Percentiles rank a stretch among this genome's conserved stretches.
These are phyloP conservation scores for Lepas anatifera DNA, from an alignment of 2,888 invertebrate genomes.

Conservation along the genomic window DNA sequence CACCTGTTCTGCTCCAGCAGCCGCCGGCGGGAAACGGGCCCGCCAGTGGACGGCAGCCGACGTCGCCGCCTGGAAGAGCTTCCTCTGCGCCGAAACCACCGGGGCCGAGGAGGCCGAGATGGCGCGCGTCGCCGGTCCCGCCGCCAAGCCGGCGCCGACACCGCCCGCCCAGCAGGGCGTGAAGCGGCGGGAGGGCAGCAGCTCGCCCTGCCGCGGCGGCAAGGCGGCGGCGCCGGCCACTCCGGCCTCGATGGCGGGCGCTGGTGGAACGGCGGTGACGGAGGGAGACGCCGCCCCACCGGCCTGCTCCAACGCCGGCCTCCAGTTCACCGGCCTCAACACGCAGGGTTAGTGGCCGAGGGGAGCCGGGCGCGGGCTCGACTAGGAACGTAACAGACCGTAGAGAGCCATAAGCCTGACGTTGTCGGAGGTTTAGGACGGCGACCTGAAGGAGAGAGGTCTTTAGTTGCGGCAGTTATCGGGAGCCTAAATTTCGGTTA, in stretches of 20 bases:
- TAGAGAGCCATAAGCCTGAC: too few relatives aligned
- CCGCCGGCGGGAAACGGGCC: not conserved
- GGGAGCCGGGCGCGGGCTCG: too few relatives aligned
- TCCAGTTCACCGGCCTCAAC: conserved; percentile 11
- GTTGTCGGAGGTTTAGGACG: too few relatives aligned
- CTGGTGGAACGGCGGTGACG: not conserved
- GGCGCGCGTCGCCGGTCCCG: not conserved
- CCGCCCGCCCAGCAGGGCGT: not conserved
- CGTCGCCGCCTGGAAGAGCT: not conserved
- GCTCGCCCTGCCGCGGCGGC: not conserved
- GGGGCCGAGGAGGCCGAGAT: not conserved
- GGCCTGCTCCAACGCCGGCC: not conserved
- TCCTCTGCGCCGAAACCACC: not conserved
- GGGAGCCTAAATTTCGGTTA: too few relatives aligned
- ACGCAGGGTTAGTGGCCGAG: not conserved
- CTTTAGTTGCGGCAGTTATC: too few relatives aligned
- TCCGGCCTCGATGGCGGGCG: not conserved
- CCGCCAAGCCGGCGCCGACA: not conserved
- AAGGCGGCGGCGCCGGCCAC: not conserved
- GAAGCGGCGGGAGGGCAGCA: not conserved
- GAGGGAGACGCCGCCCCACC: not conserved
- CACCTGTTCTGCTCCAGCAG: too few relatives aligned
- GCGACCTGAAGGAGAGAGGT: too few relatives aligned
- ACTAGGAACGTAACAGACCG: too few relatives aligned
- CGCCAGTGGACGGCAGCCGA: not conserved